These are phyloP conservation scores for Lasioglossum figueresi DNA, from an alignment of 2,888 invertebrate species.

Conservation along the genomic window DNA sequence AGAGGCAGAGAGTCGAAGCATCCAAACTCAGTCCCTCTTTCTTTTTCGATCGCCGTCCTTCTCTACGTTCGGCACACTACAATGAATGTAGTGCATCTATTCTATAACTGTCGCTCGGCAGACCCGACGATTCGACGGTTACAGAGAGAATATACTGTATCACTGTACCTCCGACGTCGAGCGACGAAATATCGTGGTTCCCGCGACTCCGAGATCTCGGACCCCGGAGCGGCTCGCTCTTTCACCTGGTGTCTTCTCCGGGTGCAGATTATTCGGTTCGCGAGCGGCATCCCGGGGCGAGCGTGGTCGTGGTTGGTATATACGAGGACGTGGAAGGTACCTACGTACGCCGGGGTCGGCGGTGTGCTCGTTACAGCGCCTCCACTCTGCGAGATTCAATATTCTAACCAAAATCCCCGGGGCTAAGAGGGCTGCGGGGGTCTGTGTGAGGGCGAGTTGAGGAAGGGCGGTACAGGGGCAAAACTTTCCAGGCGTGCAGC, in stretches of 20 bases:
- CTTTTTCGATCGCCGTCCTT: neutral
- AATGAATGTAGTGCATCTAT: neutral
- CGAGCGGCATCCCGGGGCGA: slow-evolving; percentile 45
- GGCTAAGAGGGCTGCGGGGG: slow-evolving; percentile 74
- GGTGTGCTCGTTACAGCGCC: slow-evolving; percentile 82
- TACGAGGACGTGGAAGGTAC: slow-evolving; percentile 45
- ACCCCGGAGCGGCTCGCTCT: neutral
- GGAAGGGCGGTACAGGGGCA: slow-evolving; percentile 62
- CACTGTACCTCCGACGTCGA: neutral
- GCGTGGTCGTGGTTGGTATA: slow-evolving; percentile 37
- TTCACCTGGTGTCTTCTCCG: slow-evolving; percentile 41
- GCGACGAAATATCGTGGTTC: neutral
- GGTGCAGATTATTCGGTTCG: slow-evolving; percentile 63
- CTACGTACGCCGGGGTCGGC: slow-evolving; percentile 65
- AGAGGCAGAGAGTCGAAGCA: too few species aligned
- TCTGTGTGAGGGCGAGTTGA: neutral
- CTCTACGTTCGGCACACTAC: neutral
- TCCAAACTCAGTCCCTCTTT: too few species aligned
- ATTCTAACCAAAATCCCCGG: slow-evolving; percentile 84
- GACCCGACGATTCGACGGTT: neutral
- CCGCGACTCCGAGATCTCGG: neutral
- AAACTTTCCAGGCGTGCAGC: slow-evolving; percentile 80
- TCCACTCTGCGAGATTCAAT: slow-evolving; percentile 82
- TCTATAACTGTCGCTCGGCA: neutral
- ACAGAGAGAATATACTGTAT: neutral